phyloP scores from a whole-genome alignment of 2,888 invertebrate species.

The Ganaspis brasiliensis region DNA sequence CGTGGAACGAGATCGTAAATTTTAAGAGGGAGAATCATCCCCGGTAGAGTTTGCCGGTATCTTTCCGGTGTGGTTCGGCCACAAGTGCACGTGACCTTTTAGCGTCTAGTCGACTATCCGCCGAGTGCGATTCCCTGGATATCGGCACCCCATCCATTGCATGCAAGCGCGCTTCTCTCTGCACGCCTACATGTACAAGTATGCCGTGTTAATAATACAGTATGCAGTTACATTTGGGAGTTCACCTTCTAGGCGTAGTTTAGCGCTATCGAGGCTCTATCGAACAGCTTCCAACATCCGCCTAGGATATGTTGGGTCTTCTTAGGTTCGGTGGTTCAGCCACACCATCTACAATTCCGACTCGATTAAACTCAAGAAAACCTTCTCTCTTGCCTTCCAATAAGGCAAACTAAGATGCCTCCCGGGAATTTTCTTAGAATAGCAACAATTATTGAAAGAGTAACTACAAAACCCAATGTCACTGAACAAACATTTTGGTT shows the following conservation, averaged over 20 bases:
- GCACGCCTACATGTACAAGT: conserved; percentile 22
- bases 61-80: conserved; percentile 23
- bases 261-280: conserved; percentile 30
- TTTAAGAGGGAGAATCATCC: conserved; percentile 33
- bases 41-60: conserved; percentile 26
- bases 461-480: background rate
- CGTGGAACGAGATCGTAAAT: conserved; percentile 41
- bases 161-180: conserved; percentile 21
- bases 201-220: conserved; percentile 32
- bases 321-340: background rate
- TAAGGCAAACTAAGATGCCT: conserved; percentile 26
- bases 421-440: background rate
- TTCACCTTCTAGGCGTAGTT: conserved; percentile 24
- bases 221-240: conserved; percentile 36
- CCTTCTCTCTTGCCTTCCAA: background rate
- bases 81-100: conserved; percentile 43
- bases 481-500: too few species aligned
- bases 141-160: conserved; percentile 42
- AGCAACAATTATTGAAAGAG: too few species aligned
- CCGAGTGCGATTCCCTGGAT: conserved; percentile 36
- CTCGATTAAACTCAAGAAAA: conserved; percentile 9
- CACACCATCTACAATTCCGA: conserved; percentile 13
- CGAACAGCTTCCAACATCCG: conserved; percentile 24
- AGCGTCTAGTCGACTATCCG: conserved; percentile 14
- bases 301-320: conserved; percentile 20